Conservation (phyloP, 2,797 vertebrate species). For the Amblyraja radiata region DNA sequence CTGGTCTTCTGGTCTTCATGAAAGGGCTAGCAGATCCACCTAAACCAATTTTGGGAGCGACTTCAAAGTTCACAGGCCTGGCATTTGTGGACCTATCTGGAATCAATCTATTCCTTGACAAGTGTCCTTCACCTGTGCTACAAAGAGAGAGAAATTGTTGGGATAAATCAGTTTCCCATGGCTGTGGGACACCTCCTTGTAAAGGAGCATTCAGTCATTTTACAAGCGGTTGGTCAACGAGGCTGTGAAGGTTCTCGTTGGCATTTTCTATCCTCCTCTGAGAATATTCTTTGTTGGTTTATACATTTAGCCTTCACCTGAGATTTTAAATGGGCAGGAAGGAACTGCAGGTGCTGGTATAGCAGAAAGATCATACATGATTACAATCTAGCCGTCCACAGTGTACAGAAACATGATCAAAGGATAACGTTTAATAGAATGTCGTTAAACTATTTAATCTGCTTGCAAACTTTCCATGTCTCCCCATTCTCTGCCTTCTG, state of each 20-base stretch:
- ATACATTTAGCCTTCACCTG: too few relatives aligned
- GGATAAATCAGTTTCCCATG: neutral
- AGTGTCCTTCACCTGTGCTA: neutral
- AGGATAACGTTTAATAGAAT: too few relatives aligned
- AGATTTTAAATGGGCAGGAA: neutral
- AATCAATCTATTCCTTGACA: neutral
- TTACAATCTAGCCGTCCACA: too few relatives aligned
- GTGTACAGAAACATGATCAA: too few relatives aligned
- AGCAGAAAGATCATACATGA: too few relatives aligned
- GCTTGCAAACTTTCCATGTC: too few relatives aligned
- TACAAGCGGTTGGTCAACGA: neutral
- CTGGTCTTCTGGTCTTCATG: neutral
- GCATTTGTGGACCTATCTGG: neutral
- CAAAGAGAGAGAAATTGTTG: neutral
- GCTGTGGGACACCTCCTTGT: neutral
- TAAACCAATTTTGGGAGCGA: neutral
- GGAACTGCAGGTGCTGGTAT: too few relatives aligned
- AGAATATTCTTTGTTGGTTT: neutral
- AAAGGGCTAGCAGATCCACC: neutral
- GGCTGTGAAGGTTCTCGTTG: neutral
- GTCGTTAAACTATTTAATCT: too few relatives aligned
- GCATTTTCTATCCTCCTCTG: neutral
- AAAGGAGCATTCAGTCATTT: neutral
- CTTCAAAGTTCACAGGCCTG: neutral
- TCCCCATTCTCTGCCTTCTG: too few relatives aligned